Evolutionary conservation across 2,797 vertebrate genomes (phyloP).

Genomic region (Chrosomus eos): DNA sequence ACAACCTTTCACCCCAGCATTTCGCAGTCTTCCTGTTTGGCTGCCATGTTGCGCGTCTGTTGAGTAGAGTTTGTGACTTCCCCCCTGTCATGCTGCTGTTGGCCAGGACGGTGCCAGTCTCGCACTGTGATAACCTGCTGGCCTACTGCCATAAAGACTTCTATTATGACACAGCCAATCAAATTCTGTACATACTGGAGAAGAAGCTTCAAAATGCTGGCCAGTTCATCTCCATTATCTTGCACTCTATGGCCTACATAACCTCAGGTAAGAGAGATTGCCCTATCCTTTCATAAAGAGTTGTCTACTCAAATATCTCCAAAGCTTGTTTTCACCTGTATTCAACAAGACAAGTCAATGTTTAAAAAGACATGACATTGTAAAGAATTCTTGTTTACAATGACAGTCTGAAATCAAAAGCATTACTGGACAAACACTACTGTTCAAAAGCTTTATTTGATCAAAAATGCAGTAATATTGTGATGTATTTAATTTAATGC

Average conservation of each 20-base stretch:
- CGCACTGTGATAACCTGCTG: conserved; percentile 61
- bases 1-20: conserved; percentile 79
- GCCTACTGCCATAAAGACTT: conserved; percentile 74
- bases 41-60: conserved; percentile 76
- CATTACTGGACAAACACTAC: neutral
- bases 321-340: neutral
- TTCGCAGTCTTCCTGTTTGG: conserved; percentile 82
- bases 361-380: neutral
- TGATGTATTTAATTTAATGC: neutral
- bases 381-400: neutral
- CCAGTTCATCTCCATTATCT: conserved; percentile 76
- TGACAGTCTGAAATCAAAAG: neutral
- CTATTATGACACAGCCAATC: conserved; percentile 81
- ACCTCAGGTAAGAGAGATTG: conserved; percentile 73
- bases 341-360: neutral
- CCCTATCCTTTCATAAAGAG: neutral
- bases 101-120: conserved; percentile 76
- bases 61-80: conserved; percentile 70
- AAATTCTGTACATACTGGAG: conserved; percentile 81
- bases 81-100: conserved; percentile 76
- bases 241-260: conserved; percentile 82
- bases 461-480: neutral
- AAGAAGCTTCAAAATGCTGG: conserved; percentile 79
- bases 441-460: neutral
- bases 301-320: neutral